Conservation (phyloP, 1,140 invertebrate genomes). For the Bombus pyrosoma region DNA sequence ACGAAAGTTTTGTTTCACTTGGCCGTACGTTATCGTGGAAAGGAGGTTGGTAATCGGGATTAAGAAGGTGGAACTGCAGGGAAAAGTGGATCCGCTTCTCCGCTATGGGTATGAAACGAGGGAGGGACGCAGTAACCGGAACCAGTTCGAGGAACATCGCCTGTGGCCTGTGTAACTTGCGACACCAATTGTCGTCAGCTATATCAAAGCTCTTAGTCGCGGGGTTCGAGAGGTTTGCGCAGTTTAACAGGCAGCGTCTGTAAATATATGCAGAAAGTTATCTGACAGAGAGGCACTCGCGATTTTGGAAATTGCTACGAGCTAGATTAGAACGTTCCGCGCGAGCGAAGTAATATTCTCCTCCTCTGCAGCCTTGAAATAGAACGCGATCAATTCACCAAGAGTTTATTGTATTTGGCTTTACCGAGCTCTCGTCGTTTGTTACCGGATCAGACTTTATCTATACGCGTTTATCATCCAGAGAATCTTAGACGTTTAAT, state of each 20-base stretch:
- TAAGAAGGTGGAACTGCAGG: constrained; percentile 33
- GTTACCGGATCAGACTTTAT: background rate
- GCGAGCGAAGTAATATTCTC: constrained; percentile 50
- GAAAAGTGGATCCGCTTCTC: constrained; percentile 27
- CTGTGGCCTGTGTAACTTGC: constrained; percentile 74
- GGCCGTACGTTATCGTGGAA: constrained; percentile 15
- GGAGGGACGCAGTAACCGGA: background rate
- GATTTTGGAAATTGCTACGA: constrained; percentile 65
- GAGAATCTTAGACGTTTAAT: too few species aligned
- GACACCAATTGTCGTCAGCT: constrained; percentile 71
- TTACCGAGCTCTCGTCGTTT: constrained; percentile 7
- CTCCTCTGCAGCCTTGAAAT: constrained; percentile 12
- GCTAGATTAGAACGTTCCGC: constrained; percentile 42
- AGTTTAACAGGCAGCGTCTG: constrained; percentile 70
- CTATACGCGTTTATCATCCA: too few species aligned
- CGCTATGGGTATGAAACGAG: background rate
- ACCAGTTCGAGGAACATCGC: constrained; percentile 51
- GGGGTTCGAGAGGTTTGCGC: constrained; percentile 57
- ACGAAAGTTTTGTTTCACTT: constrained; percentile 25
- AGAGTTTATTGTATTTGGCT: background rate
- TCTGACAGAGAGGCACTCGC: constrained; percentile 41
- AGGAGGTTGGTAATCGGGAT: constrained; percentile 18
- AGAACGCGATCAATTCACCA: constrained; percentile 44
- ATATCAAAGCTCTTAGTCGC: constrained; percentile 72
- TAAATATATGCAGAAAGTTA: constrained; percentile 77